These are phyloP conservation scores for Eurystomus gularis DNA, from an alignment of 2,113 vertebrate genomes.

Conservation along the genomic window DNA sequence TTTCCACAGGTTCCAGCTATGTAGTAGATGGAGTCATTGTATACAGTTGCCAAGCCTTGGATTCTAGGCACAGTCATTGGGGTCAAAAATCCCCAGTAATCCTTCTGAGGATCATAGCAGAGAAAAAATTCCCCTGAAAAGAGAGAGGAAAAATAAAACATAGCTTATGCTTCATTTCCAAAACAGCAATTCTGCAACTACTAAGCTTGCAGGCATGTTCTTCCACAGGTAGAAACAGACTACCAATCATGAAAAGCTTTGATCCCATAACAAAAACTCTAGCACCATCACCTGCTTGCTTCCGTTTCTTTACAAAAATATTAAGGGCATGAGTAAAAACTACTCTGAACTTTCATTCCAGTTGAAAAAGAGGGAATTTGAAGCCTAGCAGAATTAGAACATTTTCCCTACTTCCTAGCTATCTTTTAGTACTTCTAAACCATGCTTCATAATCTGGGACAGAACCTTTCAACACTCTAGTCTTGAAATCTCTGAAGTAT, in stretches of 20 bases:
- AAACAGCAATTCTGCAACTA: neutral
- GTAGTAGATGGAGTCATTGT: conserved; percentile 94
- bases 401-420: neutral
- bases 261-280: neutral
- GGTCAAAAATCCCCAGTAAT: conserved; percentile 95
- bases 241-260: neutral
- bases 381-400: neutral
- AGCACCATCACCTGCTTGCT: neutral
- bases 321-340: neutral
- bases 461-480: neutral
- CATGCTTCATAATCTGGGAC: neutral
- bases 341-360: neutral
- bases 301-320: neutral
- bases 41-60: conserved; percentile 92
- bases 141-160: conserved; percentile 10
- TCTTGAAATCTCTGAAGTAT: neutral
- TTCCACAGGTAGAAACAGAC: neutral
- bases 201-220: neutral
- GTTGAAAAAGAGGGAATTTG: neutral
- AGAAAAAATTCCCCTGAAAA: conserved; percentile 94
- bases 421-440: neutral
- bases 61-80: conserved; percentile 93
- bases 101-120: conserved; percentile 94
- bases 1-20: conserved; percentile 94
- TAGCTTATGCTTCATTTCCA: neutral